These are phyloP conservation scores for Leptestheria dahalacensis DNA, from an alignment of 1,140 invertebrate genomes.

Conservation along the genomic window DNA sequence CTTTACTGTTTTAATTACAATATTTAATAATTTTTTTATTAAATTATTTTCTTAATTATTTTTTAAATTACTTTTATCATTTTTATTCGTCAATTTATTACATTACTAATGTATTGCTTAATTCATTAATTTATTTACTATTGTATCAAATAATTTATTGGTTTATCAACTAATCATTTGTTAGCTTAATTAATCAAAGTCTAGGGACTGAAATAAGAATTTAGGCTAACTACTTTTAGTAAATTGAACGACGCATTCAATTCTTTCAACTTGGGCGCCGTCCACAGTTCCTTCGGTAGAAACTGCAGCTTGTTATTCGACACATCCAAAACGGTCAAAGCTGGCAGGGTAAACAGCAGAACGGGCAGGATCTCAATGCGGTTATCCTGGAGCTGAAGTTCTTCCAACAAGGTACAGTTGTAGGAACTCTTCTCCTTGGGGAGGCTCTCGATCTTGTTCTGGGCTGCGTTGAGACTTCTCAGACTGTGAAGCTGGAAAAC, in stretches of 20 bases:
- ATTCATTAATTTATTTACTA: too few relatives aligned
- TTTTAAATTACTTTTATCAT: too few relatives aligned
- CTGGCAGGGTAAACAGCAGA: slow-evolving; percentile 61
- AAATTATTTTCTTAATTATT: too few relatives aligned
- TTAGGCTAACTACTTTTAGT: slow-evolving; percentile 64
- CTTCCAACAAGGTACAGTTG: slow-evolving; percentile 56
- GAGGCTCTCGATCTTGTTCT: slow-evolving; percentile 68
- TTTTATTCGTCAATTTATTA: too few relatives aligned
- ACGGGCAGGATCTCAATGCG: slow-evolving; percentile 60
- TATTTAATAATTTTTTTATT: too few relatives aligned
- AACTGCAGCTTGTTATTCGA: slow-evolving; percentile 85
- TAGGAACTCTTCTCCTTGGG: slow-evolving; percentile 29
- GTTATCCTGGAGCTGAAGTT: slow-evolving; percentile 76
- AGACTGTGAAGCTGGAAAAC: slow-evolving; percentile 70
- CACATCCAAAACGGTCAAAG: slow-evolving; percentile 66
- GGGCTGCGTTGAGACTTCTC: slow-evolving; percentile 61
- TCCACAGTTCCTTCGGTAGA: slow-evolving; percentile 66
- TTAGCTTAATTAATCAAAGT: too few relatives aligned
- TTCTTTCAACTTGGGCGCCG: slow-evolving; percentile 71
- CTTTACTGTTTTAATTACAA: too few relatives aligned
- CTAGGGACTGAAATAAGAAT: too few relatives aligned
- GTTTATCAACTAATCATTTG: too few relatives aligned
- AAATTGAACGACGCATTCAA: slow-evolving; percentile 83
- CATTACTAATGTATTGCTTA: too few relatives aligned
- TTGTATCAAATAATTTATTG: too few relatives aligned